These are phyloP conservation scores for Caenorhabditis sp. DNA, from an alignment of 2,888 invertebrate species.

Conservation along the genomic window DNA sequence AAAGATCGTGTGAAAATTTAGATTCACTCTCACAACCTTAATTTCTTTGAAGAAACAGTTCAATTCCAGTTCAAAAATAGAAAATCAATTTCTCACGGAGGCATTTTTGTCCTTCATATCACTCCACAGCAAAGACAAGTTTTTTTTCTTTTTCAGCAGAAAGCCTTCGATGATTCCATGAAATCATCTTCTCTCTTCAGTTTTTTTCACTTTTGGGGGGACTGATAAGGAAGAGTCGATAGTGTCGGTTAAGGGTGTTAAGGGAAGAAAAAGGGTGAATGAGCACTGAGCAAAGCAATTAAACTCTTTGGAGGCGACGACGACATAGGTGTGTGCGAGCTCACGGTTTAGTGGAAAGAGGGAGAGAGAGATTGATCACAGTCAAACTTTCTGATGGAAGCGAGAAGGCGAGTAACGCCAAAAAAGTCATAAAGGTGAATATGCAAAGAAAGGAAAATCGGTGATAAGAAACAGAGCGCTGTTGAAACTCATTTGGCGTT, in stretches of 20 bases:
- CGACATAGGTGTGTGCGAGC: constrained; percentile 29
- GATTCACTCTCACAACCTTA: not conserved
- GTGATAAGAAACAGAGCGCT: constrained; percentile 64
- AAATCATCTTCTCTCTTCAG: constrained; percentile 27
- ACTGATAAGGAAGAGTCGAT: constrained; percentile 48
- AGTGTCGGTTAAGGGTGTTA: constrained; percentile 46
- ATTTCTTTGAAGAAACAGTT: not conserved
- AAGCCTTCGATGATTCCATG: constrained; percentile 10
- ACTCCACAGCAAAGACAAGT: constrained; percentile 19
- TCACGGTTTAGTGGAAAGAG: constrained; percentile 41
- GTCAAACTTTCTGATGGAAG: constrained; percentile 54
- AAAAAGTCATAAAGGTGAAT: constrained; percentile 68
- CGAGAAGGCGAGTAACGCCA: constrained; percentile 40
- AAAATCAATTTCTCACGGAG: constrained; percentile 35
- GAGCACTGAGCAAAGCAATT: constrained; percentile 59
- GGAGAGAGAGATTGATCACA: constrained; percentile 55
- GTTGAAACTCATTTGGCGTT: constrained; percentile 63
- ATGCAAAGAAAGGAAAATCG: constrained; percentile 51
- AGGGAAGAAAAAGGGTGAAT: constrained; percentile 13
- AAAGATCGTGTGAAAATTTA: not conserved
- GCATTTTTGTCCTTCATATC: constrained; percentile 43
- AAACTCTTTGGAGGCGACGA: constrained; percentile 37
- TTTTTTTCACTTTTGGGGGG: constrained; percentile 1
- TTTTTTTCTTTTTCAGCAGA: constrained; percentile 21
- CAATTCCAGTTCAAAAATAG: constrained; percentile 11